Percentiles rank a stretch among this genome's conserved stretches.
phyloP scores from a whole-genome alignment of 2,888 invertebrate genomes.

The Coenonympha arcania region DNA sequence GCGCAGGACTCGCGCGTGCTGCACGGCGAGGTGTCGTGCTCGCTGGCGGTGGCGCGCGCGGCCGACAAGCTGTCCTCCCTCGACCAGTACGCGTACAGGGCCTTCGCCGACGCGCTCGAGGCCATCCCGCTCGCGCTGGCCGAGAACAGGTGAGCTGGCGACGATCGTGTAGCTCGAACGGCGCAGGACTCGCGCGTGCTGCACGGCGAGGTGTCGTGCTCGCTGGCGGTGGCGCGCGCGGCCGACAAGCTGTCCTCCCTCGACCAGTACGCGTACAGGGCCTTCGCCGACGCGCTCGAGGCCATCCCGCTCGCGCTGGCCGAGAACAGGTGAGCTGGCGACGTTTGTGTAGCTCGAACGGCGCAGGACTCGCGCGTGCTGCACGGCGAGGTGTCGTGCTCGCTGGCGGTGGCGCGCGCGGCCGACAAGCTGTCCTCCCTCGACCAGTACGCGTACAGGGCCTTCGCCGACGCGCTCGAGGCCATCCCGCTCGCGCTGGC shows the following conservation, averaged over 20 bases:
- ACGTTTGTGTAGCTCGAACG: too few relatives aligned
- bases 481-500: conserved; percentile 95
- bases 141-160: conserved; percentile 84
- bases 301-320: conserved; percentile 95
- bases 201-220: conserved; percentile 96
- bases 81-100: conserved; percentile 97
- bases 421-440: conserved; percentile 91
- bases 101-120: conserved; percentile 97
- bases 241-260: conserved; percentile 91
- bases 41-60: conserved; percentile 89
- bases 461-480: conserved; percentile 97
- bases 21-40: conserved; percentile 96
- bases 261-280: conserved; percentile 97
- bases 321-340: conserved; percentile 84
- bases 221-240: conserved; percentile 89
- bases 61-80: conserved; percentile 91
- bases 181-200: conserved; percentile 86
- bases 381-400: conserved; percentile 96
- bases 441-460: conserved; percentile 97
- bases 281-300: conserved; percentile 97
- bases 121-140: conserved; percentile 95
- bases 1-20: conserved; percentile 86
- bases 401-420: conserved; percentile 89
- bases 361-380: conserved; percentile 86
- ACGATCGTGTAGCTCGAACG: too few relatives aligned